These are phyloP conservation scores for Stenolophus ochropezus DNA, from an alignment of 2,888 invertebrate species.

Conservation along the genomic window DNA sequence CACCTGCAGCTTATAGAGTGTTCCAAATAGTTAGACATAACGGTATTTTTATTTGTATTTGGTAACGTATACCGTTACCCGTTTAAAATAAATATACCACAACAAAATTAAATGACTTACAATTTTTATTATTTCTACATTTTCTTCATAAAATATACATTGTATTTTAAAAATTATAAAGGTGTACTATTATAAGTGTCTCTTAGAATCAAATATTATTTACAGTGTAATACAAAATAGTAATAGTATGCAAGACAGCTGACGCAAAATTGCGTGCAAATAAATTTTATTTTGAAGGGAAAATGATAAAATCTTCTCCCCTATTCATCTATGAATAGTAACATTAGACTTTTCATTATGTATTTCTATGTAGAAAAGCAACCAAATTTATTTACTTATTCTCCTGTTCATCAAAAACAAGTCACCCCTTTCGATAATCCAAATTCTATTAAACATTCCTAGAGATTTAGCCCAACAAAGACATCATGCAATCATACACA, in stretches of 20 bases:
- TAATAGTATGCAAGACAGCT: conserved; percentile 26
- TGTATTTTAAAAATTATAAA: too few species aligned
- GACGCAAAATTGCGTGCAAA: conserved; percentile 8
- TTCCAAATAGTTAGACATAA: too few species aligned
- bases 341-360: not conserved
- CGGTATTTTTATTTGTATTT: too few species aligned
- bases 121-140: too few species aligned
- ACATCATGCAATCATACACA: not conserved
- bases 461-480: conserved; percentile 19
- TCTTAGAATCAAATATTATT: not conserved
- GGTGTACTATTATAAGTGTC: too few species aligned
- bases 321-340: conserved; percentile 2
- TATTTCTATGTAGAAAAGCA: not conserved
- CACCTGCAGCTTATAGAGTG: too few species aligned
- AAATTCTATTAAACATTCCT: conserved; percentile 36
- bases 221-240: not conserved
- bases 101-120: too few species aligned
- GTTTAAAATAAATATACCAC: too few species aligned
- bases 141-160: too few species aligned
- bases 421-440: conserved; percentile 1
- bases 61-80: too few species aligned
- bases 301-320: not conserved
- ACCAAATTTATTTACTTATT: conserved; percentile 8
- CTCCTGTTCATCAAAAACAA: not conserved
- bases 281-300: conserved; percentile 4